Evolutionary conservation across 2,113 vertebrate species (phyloP).

Genomic region (Aspiorhynchus laticeps): DNA sequence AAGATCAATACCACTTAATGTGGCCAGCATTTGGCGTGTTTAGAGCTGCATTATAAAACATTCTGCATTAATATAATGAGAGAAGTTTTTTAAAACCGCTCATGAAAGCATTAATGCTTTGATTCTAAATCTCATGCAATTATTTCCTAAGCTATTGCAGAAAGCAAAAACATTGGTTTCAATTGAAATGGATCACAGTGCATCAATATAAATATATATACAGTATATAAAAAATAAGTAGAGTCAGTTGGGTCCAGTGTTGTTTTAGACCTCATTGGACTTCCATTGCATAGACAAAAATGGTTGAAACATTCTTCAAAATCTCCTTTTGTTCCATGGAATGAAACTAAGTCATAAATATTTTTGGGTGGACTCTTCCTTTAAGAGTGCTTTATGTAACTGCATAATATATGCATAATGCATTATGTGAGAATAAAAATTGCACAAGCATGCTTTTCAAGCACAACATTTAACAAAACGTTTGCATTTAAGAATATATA

Average conservation of each 20-base stretch:
- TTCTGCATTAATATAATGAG: conserved; percentile 31
- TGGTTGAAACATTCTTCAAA: no score
- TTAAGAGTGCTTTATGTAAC: neutral
- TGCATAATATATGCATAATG: neutral
- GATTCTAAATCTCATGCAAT: neutral
- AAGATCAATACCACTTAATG: conserved; percentile 46
- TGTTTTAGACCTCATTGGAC: neutral
- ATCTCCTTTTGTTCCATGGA: no score
- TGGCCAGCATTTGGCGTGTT: neutral
- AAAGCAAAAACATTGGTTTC: neutral
- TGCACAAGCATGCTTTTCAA: neutral
- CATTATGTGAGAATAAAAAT: neutral
- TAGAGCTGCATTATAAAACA: conserved; percentile 26
- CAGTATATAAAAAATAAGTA: no score
- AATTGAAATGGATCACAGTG: neutral
- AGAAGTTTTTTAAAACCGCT: conserved; percentile 30
- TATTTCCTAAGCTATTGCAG: neutral
- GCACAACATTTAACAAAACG: neutral
- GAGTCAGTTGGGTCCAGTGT: neutral
- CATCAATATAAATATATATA: neutral
- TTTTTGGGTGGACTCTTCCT: neutral
- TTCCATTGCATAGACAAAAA: no score
- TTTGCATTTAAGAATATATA: no score
- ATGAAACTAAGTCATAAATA: no score
- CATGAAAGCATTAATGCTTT: conserved; percentile 15